Conservation (phyloP, 92 coral and sea anemone genomes). For the Siderastrea radians region DNA sequence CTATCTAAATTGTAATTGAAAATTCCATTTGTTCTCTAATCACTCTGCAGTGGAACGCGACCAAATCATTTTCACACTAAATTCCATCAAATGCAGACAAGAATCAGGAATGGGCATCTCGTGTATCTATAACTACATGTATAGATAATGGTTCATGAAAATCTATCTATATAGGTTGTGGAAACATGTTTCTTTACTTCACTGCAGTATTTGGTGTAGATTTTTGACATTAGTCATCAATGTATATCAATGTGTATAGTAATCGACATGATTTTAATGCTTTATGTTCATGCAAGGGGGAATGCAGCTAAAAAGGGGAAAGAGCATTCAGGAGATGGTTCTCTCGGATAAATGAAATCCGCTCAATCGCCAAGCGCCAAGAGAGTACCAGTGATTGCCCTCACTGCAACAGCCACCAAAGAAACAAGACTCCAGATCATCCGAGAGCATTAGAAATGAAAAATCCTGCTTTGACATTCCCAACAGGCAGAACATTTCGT, state of each 20-base stretch:
- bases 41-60: too few species aligned
- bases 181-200: too few species aligned
- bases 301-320: conserved; percentile 63
- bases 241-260: background rate
- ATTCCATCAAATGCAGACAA: background rate
- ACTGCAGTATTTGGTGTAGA: background rate
- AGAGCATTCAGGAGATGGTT: conserved; percentile 64
- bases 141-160: too few species aligned
- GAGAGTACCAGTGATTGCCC: conserved; percentile 42
- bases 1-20: too few species aligned
- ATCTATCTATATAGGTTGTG: too few species aligned
- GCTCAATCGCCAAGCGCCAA: conserved; percentile 35
- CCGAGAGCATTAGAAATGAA: conserved; percentile 55
- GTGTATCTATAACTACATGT: background rate
- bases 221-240: background rate
- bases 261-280: background rate
- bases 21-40: too few species aligned
- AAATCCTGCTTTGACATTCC: conserved; percentile 30
- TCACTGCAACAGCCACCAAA: conserved; percentile 70
- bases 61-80: too few species aligned
- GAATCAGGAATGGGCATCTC: background rate
- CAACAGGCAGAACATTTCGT: conserved; percentile 47
- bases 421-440: conserved; percentile 45
- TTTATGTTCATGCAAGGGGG: conserved; percentile 34
- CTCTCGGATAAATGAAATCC: conserved; percentile 62